These are phyloP conservation scores for Phocoena phocoena DNA, from an alignment of 2,113 vertebrate genomes.

Conservation along the genomic window DNA sequence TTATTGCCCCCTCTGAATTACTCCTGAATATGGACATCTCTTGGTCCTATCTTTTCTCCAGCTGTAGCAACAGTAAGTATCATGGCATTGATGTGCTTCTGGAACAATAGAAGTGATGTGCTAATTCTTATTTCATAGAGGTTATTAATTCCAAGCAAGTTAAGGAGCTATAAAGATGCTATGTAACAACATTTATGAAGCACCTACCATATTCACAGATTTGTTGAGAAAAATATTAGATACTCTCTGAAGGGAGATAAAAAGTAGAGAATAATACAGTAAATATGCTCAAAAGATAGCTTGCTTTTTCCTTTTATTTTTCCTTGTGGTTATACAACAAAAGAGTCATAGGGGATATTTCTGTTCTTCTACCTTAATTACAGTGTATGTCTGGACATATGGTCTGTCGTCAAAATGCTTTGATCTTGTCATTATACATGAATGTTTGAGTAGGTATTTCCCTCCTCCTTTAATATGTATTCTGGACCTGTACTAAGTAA, in stretches of 20 bases:
- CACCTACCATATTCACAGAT: background rate
- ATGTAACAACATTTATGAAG: background rate
- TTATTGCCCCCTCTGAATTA: background rate
- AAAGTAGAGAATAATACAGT: background rate
- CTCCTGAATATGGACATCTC: background rate
- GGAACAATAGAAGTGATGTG: background rate
- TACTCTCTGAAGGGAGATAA: background rate
- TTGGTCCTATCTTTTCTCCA: background rate
- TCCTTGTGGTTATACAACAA: background rate
- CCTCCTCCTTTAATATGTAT: background rate
- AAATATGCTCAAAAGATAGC: background rate
- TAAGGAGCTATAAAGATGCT: background rate
- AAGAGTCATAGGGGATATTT: background rate
- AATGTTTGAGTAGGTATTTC: conserved; percentile 56
- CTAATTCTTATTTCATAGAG: background rate
- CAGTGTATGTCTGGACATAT: background rate
- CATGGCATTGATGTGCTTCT: background rate
- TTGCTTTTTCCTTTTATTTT: background rate
- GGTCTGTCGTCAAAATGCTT: background rate
- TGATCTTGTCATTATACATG: conserved; percentile 39
- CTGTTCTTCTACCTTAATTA: conserved; percentile 16
- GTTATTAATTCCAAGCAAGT: background rate
- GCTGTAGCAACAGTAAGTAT: background rate
- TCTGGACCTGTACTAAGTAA: conserved; percentile 40
- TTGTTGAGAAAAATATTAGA: background rate